Evolutionary conservation across 2,113 vertebrate genomes (phyloP).

Genomic region (Motacilla tschutschensis): DNA sequence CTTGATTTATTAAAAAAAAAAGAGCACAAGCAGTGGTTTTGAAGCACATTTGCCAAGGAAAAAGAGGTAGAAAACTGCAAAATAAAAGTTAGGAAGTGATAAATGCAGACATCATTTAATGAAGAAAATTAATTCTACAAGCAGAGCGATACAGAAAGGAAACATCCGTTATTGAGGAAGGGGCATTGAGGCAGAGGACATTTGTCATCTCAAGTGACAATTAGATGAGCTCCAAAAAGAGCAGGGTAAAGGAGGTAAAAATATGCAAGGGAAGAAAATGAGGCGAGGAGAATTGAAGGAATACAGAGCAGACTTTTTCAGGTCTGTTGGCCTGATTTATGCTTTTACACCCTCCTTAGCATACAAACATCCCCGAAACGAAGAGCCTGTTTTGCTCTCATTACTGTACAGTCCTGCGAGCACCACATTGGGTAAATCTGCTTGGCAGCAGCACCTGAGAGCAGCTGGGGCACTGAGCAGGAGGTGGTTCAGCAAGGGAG

Average conservation of each 20-base stretch:
- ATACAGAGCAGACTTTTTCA: constrained; percentile 3
- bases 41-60: constrained; percentile 2
- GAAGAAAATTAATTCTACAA: constrained; percentile 49
- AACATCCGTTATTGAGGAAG: not conserved
- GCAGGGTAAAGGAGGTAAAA: constrained; percentile 7
- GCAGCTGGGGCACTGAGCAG: not conserved
- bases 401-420: not conserved
- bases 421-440: not conserved
- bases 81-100: constrained; percentile 29
- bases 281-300: not conserved
- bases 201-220: constrained; percentile 46
- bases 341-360: not conserved
- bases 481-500: not conserved
- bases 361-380: not conserved
- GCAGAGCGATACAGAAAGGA: constrained; percentile 12
- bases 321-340: constrained; percentile 36
- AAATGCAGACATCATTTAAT: constrained; percentile 50
- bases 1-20: not conserved
- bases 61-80: not conserved
- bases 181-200: not conserved
- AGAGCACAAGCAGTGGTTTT: not conserved
- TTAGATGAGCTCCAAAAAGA: constrained; percentile 50
- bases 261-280: constrained; percentile 40
- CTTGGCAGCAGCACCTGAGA: not conserved
- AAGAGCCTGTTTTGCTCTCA: not conserved